Evolutionary conservation across 2,797 vertebrate species (phyloP), one percentile per base, ranked within the genome.

Genomic region (Fistularia tabacaria): DNA sequence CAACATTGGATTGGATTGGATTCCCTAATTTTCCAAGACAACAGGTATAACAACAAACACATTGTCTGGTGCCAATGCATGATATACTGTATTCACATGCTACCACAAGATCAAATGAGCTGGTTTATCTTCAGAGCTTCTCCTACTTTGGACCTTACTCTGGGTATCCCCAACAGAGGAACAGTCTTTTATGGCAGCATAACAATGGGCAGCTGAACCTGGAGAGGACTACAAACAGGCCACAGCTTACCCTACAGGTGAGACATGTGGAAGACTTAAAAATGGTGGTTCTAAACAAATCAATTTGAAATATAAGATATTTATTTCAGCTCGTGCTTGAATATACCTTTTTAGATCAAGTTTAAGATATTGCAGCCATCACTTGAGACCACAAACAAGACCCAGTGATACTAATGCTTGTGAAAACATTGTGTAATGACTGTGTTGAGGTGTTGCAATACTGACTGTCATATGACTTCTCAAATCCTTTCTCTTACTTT

Each of bases 171-270:
- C 79, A 84, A 73, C 77, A 84, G 79, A 85, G 81, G 65, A 91
- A 87, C 9, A 25, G 69, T 14, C 67, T 57, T 1, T 4, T 81
- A 51, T 45, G 75, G 45, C 83, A 80, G 74, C 86, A 83, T 13
- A 87, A 73, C 79, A 84, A 80, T 0, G 61, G 59, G 7, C 87
- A 86, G 61, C 80, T 71, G 64, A 78, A 74, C 65, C 70, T 76
- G 73, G 85, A 85, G n/a, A 86, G 74, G 49, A 59, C 77, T 8
- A 90, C 88, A 13, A 79, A 84, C 66, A 80, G 69, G 51, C 87
- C 90, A 60, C 87, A 88, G 76, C 87, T 86, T 46, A 87, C 88
- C 42, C 76, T 85, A 54, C 89, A 90, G 82, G 90, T 91, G 49
- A 55, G 41, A 42, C 47, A 38, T 6, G 8, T 4, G 41, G 38